These are phyloP conservation scores for Bombycilla garrulus DNA, from an alignment of 2,113 vertebrate species.

Conservation along the genomic window DNA sequence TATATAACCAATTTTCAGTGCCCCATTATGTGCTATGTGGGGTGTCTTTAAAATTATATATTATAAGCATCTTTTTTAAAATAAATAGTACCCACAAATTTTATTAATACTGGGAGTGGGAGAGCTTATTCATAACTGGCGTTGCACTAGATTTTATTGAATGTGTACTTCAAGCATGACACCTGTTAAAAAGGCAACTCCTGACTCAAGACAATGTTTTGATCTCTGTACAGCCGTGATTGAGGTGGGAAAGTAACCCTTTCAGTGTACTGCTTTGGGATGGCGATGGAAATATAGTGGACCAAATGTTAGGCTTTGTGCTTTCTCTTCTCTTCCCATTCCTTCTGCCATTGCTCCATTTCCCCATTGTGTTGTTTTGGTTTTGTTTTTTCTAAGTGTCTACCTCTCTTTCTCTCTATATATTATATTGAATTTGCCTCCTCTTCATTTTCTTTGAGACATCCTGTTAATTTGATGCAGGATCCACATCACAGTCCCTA, in stretches of 20 bases:
- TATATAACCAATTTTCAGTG: constrained; percentile 27
- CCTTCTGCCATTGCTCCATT: neutral
- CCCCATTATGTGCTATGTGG: neutral
- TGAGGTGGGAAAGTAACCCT: neutral
- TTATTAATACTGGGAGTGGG: constrained; percentile 6
- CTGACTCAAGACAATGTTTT: neutral
- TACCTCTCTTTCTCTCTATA: neutral
- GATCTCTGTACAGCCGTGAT: neutral
- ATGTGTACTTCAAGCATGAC: neutral
- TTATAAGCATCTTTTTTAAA: neutral
- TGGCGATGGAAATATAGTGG: neutral
- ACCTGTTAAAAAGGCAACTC: constrained; percentile 6
- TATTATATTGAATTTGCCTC: neutral
- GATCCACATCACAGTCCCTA: neutral
- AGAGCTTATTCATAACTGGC: neutral
- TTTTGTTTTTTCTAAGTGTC: neutral
- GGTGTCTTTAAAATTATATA: constrained; percentile 24
- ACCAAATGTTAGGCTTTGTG: neutral
- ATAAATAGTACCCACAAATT: neutral
- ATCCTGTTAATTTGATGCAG: neutral
- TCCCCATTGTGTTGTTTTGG: neutral
- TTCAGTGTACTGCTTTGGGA: neutral
- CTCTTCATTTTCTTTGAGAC: constrained; percentile 7
- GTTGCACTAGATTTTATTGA: neutral
- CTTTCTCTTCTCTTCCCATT: neutral